A percentile compares a stretch with the other conserved stretches of the same genome.
Conservation (phyloP, 2,797 vertebrate genomes). For the Sebastiscus tertius region DNA sequence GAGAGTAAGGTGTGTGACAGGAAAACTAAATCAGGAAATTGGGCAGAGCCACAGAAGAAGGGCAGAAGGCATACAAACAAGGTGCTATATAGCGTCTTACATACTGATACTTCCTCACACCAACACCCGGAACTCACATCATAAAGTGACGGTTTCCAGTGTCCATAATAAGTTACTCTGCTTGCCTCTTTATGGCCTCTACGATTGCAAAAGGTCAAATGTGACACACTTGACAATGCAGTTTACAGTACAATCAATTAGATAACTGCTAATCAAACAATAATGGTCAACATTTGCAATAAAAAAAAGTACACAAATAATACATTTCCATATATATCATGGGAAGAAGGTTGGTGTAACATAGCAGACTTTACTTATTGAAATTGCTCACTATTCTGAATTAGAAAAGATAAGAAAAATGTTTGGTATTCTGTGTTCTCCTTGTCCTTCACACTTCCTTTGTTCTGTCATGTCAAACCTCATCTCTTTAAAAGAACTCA, state of each 20-base stretch:
- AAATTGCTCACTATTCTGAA: constrained; percentile 19
- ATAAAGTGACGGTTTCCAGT: constrained; percentile 12
- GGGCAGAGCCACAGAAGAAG: constrained; percentile 44
- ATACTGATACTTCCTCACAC: constrained; percentile 39
- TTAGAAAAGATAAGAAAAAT: constrained; percentile 40
- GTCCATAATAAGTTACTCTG: not conserved
- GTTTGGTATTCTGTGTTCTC: constrained; percentile 51
- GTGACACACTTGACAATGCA: not conserved
- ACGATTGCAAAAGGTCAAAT: not conserved
- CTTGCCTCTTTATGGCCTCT: not conserved
- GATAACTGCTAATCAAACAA: not conserved
- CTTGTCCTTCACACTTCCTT: constrained; percentile 66
- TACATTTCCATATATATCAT: not conserved
- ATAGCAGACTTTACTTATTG: not conserved
- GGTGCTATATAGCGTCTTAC: constrained; percentile 38
- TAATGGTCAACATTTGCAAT: not conserved
- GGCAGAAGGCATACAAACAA: constrained; percentile 56
- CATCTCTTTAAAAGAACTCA: constrained; percentile 71
- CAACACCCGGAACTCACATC: constrained; percentile 23
- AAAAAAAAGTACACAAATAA: not conserved
- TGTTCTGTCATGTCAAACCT: constrained; percentile 73
- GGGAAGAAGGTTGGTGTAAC: not conserved
- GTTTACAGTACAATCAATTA: not conserved
- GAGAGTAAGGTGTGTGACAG: constrained; percentile 52
- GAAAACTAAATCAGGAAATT: constrained; percentile 69